These are phyloP conservation scores for Pterostichus madidus DNA, from an alignment of 2,888 invertebrate species.

Conservation along the genomic window DNA sequence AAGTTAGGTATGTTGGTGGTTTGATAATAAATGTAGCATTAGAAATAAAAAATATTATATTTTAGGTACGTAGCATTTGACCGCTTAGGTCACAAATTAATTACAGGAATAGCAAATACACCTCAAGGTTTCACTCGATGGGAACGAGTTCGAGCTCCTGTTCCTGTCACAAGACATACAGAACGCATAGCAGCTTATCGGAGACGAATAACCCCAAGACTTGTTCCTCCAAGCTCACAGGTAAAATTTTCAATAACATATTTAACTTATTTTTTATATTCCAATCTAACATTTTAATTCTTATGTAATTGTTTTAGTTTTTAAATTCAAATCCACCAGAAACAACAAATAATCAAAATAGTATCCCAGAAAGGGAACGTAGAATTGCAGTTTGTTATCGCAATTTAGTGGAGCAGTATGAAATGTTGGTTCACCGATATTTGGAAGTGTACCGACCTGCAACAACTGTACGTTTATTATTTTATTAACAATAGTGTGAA, in stretches of 20 bases:
- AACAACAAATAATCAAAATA: conserved; percentile 71
- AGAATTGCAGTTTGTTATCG: conserved; percentile 78
- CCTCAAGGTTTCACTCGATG: conserved; percentile 77
- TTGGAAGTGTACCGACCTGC: conserved; percentile 77
- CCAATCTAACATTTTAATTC: conserved; percentile 1
- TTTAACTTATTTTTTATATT: conserved; percentile 4
- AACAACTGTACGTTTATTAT: conserved; percentile 74
- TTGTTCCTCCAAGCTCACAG: conserved; percentile 66
- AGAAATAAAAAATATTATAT: conserved; percentile 52
- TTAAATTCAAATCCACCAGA: conserved; percentile 50
- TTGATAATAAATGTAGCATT: conserved; percentile 4
- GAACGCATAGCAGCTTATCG: conserved; percentile 74
- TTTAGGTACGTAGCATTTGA: conserved; percentile 87
- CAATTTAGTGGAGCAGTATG: conserved; percentile 79
- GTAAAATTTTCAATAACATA: neutral
- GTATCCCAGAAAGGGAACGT: conserved; percentile 77
- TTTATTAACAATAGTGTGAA: conserved; percentile 55
- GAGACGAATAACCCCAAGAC: conserved; percentile 73
- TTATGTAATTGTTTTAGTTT: conserved; percentile 37
- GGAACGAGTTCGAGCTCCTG: conserved; percentile 77
- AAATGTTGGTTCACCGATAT: conserved; percentile 78
- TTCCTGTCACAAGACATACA: conserved; percentile 73
- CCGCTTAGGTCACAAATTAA: conserved; percentile 87
- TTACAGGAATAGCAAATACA: conserved; percentile 89
- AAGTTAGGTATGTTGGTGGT: conserved; percentile 84